phyloP scores from a whole-genome alignment of 2,888 invertebrate species.

The Drosophila anomalata region DNA sequence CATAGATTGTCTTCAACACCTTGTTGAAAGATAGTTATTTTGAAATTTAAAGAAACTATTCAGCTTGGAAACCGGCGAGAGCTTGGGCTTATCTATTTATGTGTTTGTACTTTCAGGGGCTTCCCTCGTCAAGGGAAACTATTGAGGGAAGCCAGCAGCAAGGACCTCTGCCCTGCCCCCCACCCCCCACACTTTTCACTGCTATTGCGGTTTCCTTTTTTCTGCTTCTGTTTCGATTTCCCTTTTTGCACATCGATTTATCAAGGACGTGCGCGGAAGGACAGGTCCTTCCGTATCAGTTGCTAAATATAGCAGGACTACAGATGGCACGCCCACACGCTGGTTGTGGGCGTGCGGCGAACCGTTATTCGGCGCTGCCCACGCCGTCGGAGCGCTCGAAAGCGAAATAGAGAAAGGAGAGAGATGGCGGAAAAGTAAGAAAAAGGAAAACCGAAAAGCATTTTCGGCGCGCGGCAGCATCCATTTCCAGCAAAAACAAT shows the following conservation, averaged over 20 bases:
- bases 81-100: neutral
- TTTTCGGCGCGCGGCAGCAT: conserved; percentile 26
- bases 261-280: conserved; percentile 54
- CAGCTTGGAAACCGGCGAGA: neutral
- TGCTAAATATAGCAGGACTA: conserved; percentile 51
- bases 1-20: neutral
- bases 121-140: neutral
- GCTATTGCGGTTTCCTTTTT: neutral
- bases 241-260: conserved; percentile 69
- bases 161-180: neutral
- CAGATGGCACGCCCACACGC: conserved; percentile 40
- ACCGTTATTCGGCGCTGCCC: conserved; percentile 6
- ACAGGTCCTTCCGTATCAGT: conserved; percentile 37
- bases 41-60: neutral
- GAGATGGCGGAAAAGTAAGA: neutral
- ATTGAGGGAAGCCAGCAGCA: neutral
- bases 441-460: neutral
- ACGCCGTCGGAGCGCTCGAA: neutral
- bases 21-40: conserved; percentile 1
- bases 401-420: neutral
- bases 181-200: neutral
- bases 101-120: neutral
- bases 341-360: neutral
- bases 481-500: neutral
- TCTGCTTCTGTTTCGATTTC: conserved; percentile 38